A percentile compares a stretch with the other conserved stretches of the same genome.
Evolutionary conservation across 2,797 vertebrate species (phyloP).

Genomic region (Setipinna tenuifilis): DNA sequence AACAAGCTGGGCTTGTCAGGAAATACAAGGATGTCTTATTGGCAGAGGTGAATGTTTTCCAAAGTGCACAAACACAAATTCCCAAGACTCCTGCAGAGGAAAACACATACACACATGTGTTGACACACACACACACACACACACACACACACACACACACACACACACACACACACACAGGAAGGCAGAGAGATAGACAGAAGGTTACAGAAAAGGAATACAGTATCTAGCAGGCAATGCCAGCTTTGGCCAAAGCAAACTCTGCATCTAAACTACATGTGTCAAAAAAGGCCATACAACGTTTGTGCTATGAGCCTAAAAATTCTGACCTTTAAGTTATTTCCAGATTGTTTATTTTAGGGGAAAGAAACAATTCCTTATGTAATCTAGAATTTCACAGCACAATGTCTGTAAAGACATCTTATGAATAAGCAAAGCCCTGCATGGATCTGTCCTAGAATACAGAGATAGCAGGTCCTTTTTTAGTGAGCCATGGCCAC

Average conservation of each 20-base stretch:
- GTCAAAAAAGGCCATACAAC: neutral
- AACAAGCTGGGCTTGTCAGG: neutral
- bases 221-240: neutral
- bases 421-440: neutral
- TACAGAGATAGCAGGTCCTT: constrained; percentile 24
- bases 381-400: neutral
- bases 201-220: too few species aligned
- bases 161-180: neutral
- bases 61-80: neutral
- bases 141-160: neutral
- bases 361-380: neutral
- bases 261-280: neutral
- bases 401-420: neutral
- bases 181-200: neutral
- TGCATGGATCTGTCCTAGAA: constrained; percentile 9
- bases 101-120: neutral
- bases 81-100: neutral
- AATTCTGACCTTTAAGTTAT: neutral
- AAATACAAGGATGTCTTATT: neutral
- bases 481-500: constrained; percentile 14
- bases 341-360: neutral
- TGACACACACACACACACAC: neutral
- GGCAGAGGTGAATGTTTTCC: constrained; percentile 18
- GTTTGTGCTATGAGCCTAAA: neutral
- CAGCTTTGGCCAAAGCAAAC: neutral